phyloP scores from a whole-genome alignment of 2,113 vertebrate genomes.

The Larimichthys crocea region DNA sequence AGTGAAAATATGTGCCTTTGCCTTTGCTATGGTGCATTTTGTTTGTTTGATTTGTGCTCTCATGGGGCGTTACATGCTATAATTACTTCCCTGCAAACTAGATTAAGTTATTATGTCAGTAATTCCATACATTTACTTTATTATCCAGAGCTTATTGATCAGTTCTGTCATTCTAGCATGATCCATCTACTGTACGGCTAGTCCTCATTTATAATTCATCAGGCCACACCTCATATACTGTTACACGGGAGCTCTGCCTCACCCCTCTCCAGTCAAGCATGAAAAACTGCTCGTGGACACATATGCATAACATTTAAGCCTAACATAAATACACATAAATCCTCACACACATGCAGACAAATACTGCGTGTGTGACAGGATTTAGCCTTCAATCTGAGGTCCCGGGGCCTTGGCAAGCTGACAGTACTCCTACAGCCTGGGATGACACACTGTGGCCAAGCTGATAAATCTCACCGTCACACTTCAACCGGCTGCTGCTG shows the following conservation, averaged over 20 bases:
- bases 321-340: constrained; percentile 15
- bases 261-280: constrained; percentile 2
- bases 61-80: background rate
- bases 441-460: constrained; percentile 52
- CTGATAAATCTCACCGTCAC: constrained; percentile 69
- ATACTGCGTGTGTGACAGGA: constrained; percentile 7
- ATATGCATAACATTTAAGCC: background rate
- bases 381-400: constrained; percentile 33
- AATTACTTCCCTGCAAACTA: constrained; percentile 4
- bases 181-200: constrained; percentile 46
- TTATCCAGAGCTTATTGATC: constrained; percentile 9
- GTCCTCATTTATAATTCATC: constrained; percentile 72
- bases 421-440: constrained; percentile 42
- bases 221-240: constrained; percentile 55
- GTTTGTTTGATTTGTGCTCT: background rate
- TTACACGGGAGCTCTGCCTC: constrained; percentile 44
- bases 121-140: constrained; percentile 6
- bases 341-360: background rate
- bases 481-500: constrained; percentile 33
- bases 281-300: constrained; percentile 14
- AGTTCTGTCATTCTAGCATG: constrained; percentile 8
- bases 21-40: background rate
- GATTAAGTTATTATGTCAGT: background rate
- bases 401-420: constrained; percentile 46
- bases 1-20: background rate